phyloP scores from a whole-genome alignment of 2,113 vertebrate species.

The Poecile atricapillus region DNA sequence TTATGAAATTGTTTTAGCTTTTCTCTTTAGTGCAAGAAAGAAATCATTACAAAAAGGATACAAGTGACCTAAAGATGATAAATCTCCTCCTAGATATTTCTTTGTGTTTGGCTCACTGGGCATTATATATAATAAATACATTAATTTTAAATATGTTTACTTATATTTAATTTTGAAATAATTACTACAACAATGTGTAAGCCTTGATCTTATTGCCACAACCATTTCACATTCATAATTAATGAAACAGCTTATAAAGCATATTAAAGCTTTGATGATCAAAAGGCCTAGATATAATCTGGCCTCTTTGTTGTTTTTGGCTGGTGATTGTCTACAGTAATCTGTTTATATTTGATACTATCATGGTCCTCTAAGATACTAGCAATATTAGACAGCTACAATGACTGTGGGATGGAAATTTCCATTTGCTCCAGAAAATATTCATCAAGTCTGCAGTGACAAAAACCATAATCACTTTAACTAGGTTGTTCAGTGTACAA shows the following conservation, averaged over 20 bases:
- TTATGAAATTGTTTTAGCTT: slow-evolving; percentile 21
- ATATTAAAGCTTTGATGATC: slow-evolving; percentile 55
- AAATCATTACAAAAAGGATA: slow-evolving; percentile 50
- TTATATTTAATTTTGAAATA: slow-evolving; percentile 66
- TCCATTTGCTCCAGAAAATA: neutral
- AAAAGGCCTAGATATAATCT: slow-evolving; percentile 35
- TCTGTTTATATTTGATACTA: neutral
- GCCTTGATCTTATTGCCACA: slow-evolving; percentile 39
- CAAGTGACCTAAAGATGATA: slow-evolving; percentile 51
- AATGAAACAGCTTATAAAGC: slow-evolving; percentile 49
- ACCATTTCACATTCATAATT: slow-evolving; percentile 62
- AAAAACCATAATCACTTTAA: slow-evolving; percentile 9
- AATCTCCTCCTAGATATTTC: slow-evolving; percentile 43
- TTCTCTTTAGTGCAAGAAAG: slow-evolving; percentile 37
- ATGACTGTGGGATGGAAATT: neutral
- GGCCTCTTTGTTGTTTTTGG: slow-evolving; percentile 35
- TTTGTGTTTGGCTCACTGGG: slow-evolving; percentile 39
- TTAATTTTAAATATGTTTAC: slow-evolving; percentile 51
- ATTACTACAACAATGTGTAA: slow-evolving; percentile 51
- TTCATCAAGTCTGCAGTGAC: neutral
- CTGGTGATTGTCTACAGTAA: slow-evolving; percentile 19
- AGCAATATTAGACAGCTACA: neutral
- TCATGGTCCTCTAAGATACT: neutral
- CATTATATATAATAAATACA: slow-evolving; percentile 54
- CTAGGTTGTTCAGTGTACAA: neutral